These are phyloP conservation scores for Mythimna ferrago DNA, from an alignment of 2,888 invertebrate species.

Conservation along the genomic window DNA sequence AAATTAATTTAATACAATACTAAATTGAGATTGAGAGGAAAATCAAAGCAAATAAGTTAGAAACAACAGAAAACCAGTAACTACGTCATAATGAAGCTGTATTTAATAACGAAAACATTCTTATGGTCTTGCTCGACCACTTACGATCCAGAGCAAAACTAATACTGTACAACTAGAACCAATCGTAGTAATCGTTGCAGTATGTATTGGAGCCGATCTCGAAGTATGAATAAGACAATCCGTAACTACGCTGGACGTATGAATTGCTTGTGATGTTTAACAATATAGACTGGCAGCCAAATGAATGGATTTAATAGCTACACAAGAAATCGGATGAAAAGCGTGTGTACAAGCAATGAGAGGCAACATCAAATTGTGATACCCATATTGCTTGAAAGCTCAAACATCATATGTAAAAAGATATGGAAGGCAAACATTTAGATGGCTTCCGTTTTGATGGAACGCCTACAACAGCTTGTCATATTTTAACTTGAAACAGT, in stretches of 20 bases:
- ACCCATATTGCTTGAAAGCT: not conserved
- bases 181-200: conserved; percentile 23
- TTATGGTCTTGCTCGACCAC: conserved; percentile 17
- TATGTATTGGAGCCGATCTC: conserved; percentile 20
- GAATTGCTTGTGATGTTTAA: not conserved
- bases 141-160: conserved; percentile 49
- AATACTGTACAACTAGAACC: conserved; percentile 27
- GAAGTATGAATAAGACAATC: conserved; percentile 40
- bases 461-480: conserved; percentile 24
- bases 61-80: conserved; percentile 4
- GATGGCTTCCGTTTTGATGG: conserved; percentile 25
- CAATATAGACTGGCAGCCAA: not conserved
- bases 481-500: conserved; percentile 32
- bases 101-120: conserved; percentile 32
- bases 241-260: not conserved
- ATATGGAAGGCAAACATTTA: not conserved
- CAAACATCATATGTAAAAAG: not conserved
- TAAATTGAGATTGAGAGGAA: conserved; percentile 21
- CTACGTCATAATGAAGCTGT: conserved; percentile 19
- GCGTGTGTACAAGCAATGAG: not conserved
- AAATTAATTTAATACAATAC: conserved; percentile 16
- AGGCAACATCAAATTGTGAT: not conserved
- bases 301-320: not conserved
- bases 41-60: conserved; percentile 15
- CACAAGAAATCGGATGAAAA: not conserved